Evolutionary conservation across 2,888 invertebrate genomes (phyloP).

Genomic region (Scaptomyza reducta): DNA sequence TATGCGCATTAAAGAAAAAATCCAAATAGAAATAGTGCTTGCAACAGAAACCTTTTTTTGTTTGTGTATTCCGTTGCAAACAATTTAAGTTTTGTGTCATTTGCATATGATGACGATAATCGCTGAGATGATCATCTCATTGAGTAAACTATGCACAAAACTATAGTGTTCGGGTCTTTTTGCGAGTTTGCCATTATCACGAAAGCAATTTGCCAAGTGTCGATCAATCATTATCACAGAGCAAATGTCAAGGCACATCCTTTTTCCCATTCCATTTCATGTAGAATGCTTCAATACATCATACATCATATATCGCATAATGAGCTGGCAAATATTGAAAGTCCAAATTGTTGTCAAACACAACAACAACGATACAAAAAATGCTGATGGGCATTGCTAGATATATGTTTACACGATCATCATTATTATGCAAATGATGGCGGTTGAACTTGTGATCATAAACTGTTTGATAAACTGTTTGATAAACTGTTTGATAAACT

Average conservation of each 20-base stretch:
- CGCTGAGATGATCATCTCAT: slow-evolving; percentile 24
- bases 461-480: slow-evolving; percentile 4
- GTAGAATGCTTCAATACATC: slow-evolving; percentile 34
- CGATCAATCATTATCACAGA: slow-evolving; percentile 64
- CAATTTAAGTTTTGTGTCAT: slow-evolving; percentile 54
- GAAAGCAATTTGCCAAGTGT: slow-evolving; percentile 58
- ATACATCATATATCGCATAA: slow-evolving; percentile 39
- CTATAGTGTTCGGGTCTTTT: background rate
- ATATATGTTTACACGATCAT: slow-evolving; percentile 28
- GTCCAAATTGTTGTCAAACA: slow-evolving; percentile 26
- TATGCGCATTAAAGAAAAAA: slow-evolving; percentile 57
- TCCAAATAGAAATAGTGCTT: background rate
- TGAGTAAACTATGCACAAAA: no score
- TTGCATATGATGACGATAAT: slow-evolving; percentile 57
- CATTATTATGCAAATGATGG: slow-evolving; percentile 17
- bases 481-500: no score
- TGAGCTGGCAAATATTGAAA: slow-evolving; percentile 47
- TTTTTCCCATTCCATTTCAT: slow-evolving; percentile 30
- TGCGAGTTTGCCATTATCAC: slow-evolving; percentile 46
- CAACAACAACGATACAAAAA: background rate
- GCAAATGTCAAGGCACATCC: slow-evolving; percentile 75
- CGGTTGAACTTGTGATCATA: slow-evolving; percentile 4
- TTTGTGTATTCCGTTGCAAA: background rate
- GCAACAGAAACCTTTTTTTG: slow-evolving; percentile 25
- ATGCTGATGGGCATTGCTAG: slow-evolving; percentile 51